A percentile compares a stretch with the other conserved stretches of the same genome.
Conservation (phyloP, 2,113 vertebrate genomes). For the Zapus hudsonius region DNA sequence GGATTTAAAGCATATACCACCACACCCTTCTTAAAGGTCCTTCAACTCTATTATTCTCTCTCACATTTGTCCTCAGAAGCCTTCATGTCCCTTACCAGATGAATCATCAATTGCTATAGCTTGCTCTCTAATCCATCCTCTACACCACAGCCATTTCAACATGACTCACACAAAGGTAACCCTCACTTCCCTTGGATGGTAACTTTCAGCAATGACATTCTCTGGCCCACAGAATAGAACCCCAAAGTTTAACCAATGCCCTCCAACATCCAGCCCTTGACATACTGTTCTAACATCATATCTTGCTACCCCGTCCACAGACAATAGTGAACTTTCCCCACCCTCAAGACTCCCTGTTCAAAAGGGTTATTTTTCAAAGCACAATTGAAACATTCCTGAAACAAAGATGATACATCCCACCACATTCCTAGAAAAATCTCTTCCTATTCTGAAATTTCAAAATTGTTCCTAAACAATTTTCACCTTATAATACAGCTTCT, state of each 20-base stretch:
- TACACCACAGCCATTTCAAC: background rate
- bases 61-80: background rate
- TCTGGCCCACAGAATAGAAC: background rate
- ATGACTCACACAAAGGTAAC: background rate
- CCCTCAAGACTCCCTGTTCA: background rate
- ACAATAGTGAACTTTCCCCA: background rate
- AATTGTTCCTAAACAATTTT: background rate
- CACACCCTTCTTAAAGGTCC: too few relatives aligned
- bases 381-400: background rate
- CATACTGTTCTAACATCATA: background rate
- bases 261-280: background rate
- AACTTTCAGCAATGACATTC: background rate
- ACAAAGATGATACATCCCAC: background rate
- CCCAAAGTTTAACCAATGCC: background rate
- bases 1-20: too few relatives aligned
- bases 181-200: background rate
- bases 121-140: background rate
- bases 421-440: background rate
- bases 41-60: background rate
- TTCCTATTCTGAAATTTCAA: slow-evolving; percentile 32
- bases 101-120: background rate
- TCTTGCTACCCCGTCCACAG: background rate
- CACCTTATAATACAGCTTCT: background rate
- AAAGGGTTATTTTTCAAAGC: slow-evolving; percentile 34
- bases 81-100: background rate